Conservation (phyloP, 2,888 invertebrate species). For the Leptopilina syphax region DNA sequence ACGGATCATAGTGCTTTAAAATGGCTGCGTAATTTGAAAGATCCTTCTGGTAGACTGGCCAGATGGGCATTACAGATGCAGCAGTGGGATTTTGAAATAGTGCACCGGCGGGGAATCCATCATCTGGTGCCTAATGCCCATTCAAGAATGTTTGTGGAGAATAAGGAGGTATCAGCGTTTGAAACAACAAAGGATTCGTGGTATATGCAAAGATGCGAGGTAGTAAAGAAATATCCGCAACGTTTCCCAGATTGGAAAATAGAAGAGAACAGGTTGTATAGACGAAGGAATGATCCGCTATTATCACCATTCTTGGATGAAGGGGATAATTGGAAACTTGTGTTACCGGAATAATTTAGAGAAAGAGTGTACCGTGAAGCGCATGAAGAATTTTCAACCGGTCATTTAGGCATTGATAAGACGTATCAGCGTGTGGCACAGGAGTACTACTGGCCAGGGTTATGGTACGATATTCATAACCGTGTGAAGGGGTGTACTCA, state of each 20-base stretch:
- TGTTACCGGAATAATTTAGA: not conserved
- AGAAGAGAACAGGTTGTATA: not conserved
- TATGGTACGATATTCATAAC: not conserved
- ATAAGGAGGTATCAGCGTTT: not conserved
- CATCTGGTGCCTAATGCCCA: slow-evolving; percentile 49
- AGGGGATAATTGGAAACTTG: not conserved
- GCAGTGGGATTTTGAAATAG: slow-evolving; percentile 20
- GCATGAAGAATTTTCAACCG: not conserved
- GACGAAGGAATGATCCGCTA: not conserved
- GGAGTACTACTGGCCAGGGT: slow-evolving; percentile 31
- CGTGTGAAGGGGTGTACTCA: not conserved
- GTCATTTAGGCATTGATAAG: not conserved
- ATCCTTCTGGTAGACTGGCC: slow-evolving; percentile 53
- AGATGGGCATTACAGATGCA: slow-evolving; percentile 54
- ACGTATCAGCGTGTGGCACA: not conserved
- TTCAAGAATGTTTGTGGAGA: slow-evolving; percentile 43
- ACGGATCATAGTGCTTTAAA: slow-evolving; percentile 53
- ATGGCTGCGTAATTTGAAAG: slow-evolving; percentile 42
- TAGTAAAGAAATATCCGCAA: not conserved
- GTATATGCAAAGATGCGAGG: not conserved
- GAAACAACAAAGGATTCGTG: not conserved
- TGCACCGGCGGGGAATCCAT: slow-evolving; percentile 42
- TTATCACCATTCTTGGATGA: not conserved
- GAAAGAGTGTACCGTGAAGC: not conserved
- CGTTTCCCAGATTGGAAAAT: not conserved